These are phyloP conservation scores for Julus scanicus DNA, from an alignment of 2,888 invertebrate genomes.

Conservation along the genomic window DNA sequence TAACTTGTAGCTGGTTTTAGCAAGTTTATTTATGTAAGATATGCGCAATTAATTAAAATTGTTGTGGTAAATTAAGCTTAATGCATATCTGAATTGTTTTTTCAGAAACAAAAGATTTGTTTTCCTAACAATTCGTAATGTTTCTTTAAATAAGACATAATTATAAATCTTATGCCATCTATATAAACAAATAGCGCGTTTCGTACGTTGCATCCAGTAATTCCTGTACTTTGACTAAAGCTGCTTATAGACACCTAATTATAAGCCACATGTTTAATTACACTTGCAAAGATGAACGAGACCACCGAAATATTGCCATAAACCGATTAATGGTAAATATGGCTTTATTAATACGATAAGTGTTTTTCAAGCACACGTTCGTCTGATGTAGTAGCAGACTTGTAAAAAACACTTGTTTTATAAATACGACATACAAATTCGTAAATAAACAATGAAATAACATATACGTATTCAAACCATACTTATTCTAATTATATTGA, in stretches of 20 bases:
- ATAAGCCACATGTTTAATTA: constrained; percentile 22
- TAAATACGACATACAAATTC: too few relatives aligned
- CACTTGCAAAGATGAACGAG: constrained; percentile 7
- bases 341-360: neutral
- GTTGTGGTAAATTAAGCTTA: too few relatives aligned
- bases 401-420: too few relatives aligned
- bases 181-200: neutral
- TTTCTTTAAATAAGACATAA: neutral
- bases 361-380: neutral
- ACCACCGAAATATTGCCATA: constrained; percentile 21
- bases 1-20: too few relatives aligned
- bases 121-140: neutral
- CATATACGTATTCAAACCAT: too few relatives aligned
- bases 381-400: too few relatives aligned
- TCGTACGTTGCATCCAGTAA: neutral
- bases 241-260: constrained; percentile 7
- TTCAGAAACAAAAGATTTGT: neutral
- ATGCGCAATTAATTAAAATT: too few relatives aligned
- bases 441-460: too few relatives aligned
- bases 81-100: neutral
- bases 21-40: too few relatives aligned
- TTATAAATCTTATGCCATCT: neutral
- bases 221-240: neutral
- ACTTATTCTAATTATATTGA: too few relatives aligned
- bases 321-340: constrained; percentile 34